Conservation (phyloP, 1,140 invertebrate species). For the Cydia fagiglandana region DNA sequence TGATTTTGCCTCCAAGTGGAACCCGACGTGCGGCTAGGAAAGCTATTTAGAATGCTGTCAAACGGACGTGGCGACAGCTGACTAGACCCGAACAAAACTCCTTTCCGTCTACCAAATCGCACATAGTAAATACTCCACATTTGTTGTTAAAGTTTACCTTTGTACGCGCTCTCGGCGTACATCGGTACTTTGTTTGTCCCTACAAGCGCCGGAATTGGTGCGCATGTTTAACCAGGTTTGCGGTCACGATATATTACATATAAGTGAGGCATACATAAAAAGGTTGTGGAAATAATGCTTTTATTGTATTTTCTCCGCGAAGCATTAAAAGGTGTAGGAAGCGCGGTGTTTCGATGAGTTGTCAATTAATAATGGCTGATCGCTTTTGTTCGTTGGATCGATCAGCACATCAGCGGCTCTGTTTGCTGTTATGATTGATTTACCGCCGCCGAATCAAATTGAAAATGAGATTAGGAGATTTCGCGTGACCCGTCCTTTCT, state of each 20-base stretch:
- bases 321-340: background rate
- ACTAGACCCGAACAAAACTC: background rate
- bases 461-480: conserved; percentile 11
- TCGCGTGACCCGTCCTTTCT: background rate
- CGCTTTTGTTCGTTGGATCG: conserved; percentile 21
- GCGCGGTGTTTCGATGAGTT: background rate
- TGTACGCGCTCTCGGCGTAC: background rate
- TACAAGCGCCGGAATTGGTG: background rate
- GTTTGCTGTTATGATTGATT: conserved; percentile 27
- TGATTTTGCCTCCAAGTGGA: conserved; percentile 29
- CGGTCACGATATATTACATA: conserved; percentile 1
- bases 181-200: conserved; percentile 2
- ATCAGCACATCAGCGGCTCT: background rate
- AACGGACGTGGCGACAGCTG: background rate
- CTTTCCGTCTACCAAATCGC: background rate
- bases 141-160: conserved; percentile 18
- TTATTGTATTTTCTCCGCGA: background rate
- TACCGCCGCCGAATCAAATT: background rate
- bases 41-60: conserved; percentile 6
- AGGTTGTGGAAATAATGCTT: background rate
- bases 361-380: conserved; percentile 25
- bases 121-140: background rate
- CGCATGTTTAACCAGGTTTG: conserved; percentile 11
- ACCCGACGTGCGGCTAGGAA: background rate
- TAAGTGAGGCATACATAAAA: background rate